A percentile compares a stretch with the other conserved stretches of the same genome.
Evolutionary conservation across 2,888 invertebrate species (phyloP).

Genomic region (Portevinia maculata): DNA sequence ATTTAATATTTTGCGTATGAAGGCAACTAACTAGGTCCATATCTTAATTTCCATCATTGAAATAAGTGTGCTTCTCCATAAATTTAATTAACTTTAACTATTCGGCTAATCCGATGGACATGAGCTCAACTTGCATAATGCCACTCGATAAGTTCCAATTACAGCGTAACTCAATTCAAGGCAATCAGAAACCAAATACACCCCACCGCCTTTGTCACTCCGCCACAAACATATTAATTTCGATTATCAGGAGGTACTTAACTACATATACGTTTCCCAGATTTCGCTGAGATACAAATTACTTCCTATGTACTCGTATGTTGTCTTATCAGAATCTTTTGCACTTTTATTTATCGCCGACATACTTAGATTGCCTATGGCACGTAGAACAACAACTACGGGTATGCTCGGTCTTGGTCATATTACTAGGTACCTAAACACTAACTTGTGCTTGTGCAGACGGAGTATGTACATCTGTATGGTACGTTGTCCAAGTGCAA

Average conservation of each 20-base stretch:
- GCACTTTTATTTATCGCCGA: slow-evolving; percentile 34
- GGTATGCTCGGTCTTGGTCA: background rate
- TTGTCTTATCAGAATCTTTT: slow-evolving; percentile 58
- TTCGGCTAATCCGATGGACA: background rate
- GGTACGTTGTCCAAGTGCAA: slow-evolving; percentile 11
- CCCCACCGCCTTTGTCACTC: background rate
- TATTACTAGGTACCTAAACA: too few relatives aligned
- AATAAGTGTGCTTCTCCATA: too few relatives aligned
- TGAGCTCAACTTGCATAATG: slow-evolving; percentile 18
- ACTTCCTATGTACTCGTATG: background rate
- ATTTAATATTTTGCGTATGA: too few relatives aligned
- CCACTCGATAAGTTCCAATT: slow-evolving; percentile 15
- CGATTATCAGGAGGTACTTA: slow-evolving; percentile 9
- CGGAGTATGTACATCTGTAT: background rate
- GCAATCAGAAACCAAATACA: slow-evolving; percentile 6
- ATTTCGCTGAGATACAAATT: slow-evolving; percentile 5
- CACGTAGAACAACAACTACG: slow-evolving; percentile 28
- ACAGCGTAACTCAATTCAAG: slow-evolving; percentile 14
- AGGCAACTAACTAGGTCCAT: too few relatives aligned
- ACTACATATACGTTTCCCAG: slow-evolving; percentile 10
- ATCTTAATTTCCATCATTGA: too few relatives aligned
- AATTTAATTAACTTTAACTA: background rate
- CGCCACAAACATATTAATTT: slow-evolving; percentile 26
- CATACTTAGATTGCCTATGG: slow-evolving; percentile 39
- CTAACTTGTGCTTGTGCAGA: background rate